A percentile compares a stretch with the other conserved stretches of the same genome.
Evolutionary conservation across 2,888 invertebrate genomes (phyloP).

Genomic region (Drosophila peninsularis): DNA sequence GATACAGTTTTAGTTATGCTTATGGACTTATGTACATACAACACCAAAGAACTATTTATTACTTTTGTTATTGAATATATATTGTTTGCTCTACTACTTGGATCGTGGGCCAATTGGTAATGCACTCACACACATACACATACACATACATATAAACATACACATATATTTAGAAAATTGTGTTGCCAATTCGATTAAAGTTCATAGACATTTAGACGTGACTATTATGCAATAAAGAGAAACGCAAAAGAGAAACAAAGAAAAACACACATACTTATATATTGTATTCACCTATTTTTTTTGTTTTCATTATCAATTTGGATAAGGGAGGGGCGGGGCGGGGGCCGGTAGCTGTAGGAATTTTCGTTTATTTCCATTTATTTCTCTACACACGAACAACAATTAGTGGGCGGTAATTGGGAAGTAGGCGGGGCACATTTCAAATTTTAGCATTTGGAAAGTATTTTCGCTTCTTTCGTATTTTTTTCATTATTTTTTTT

Average conservation of each 20-base stretch:
- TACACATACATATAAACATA: constrained; percentile 22
- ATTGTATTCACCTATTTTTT: constrained; percentile 58
- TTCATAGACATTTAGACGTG: constrained; percentile 28
- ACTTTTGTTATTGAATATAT: constrained; percentile 1
- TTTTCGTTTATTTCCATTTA: constrained; percentile 12
- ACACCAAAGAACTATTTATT: constrained; percentile 72
- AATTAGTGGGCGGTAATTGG: constrained; percentile 46
- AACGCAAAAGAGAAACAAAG: constrained; percentile 21
- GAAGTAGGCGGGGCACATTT: constrained; percentile 5
- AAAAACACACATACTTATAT: constrained; percentile 54
- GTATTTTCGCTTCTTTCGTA: constrained; percentile 2
- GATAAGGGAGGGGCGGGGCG: neutral
- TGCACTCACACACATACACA: constrained; percentile 23
- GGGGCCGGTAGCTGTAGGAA: neutral
- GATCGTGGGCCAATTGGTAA: constrained; percentile 46
- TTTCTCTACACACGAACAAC: constrained; percentile 56
- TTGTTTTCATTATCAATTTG: neutral
- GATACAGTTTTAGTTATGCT: constrained; percentile 54
- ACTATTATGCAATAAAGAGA: constrained; percentile 49
- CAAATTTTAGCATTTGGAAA: constrained; percentile 44
- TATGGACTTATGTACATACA: constrained; percentile 62
- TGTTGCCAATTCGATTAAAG: constrained; percentile 25
- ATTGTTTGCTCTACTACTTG: constrained; percentile 19
- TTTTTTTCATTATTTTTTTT: constrained; percentile 1
- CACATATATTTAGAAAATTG: constrained; percentile 37